Conservation (phyloP, 2,888 invertebrate species). For the Stenodema calcarata region DNA sequence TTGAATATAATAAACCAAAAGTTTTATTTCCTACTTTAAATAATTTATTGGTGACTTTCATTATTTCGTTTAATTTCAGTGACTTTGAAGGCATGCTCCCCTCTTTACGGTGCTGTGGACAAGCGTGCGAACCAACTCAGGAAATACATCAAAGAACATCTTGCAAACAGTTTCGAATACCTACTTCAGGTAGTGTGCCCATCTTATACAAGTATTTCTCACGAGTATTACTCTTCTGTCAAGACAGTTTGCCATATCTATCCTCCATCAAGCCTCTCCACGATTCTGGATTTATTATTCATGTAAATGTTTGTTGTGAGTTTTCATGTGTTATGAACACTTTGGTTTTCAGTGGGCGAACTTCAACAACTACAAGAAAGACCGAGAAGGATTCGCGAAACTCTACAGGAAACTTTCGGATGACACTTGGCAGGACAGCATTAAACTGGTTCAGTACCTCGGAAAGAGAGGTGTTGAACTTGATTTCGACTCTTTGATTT, state of each 20-base stretch:
- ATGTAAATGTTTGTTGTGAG: constrained; percentile 10
- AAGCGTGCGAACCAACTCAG: background rate
- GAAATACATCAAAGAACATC: constrained; percentile 31
- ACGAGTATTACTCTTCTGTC: too few relatives aligned
- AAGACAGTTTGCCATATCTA: too few relatives aligned
- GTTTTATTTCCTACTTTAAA: too few relatives aligned
- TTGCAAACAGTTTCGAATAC: constrained; percentile 27
- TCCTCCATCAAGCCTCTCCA: too few relatives aligned
- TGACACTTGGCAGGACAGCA: constrained; percentile 74
- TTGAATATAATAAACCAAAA: too few relatives aligned
- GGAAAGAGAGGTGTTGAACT: constrained; percentile 73
- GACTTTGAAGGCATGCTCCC: background rate
- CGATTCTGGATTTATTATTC: background rate
- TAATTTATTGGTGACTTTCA: too few relatives aligned
- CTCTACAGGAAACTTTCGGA: constrained; percentile 78
- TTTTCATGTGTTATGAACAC: too few relatives aligned
- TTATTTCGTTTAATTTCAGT: background rate
- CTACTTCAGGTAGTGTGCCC: background rate
- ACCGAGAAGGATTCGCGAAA: constrained; percentile 78
- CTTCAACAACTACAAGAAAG: constrained; percentile 78
- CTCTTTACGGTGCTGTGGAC: constrained; percentile 10
- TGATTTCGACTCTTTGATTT: constrained; percentile 63
- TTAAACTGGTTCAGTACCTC: constrained; percentile 79
- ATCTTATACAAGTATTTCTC: too few relatives aligned
- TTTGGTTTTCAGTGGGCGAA: constrained; percentile 66